Evolutionary conservation across 1,140 invertebrate species (phyloP).

Genomic region (Yoshiicerus persimilis): DNA sequence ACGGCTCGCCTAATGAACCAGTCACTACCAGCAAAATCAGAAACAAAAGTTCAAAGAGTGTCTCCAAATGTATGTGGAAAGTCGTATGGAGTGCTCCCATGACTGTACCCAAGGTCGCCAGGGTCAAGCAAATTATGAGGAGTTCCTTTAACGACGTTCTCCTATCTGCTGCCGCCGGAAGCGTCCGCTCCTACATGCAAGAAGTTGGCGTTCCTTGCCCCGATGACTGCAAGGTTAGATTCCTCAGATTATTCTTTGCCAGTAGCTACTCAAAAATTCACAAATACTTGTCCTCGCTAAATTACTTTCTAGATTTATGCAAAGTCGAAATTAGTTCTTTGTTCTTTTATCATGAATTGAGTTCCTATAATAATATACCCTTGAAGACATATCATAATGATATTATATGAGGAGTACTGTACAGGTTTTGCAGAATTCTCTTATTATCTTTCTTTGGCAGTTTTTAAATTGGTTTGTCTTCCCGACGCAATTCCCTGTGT

Average conservation of each 20-base stretch:
- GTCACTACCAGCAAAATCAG: not conserved
- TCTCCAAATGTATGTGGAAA: slow-evolving; percentile 36
- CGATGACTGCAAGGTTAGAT: slow-evolving; percentile 57
- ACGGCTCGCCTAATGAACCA: not conserved
- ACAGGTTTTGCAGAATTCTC: too few species aligned
- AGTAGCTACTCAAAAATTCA: not conserved
- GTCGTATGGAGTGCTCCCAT: slow-evolving; percentile 59
- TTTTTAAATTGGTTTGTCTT: too few species aligned
- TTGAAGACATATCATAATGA: too few species aligned
- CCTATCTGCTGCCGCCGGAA: slow-evolving; percentile 59
- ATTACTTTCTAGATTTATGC: too few species aligned
- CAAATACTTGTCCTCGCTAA: too few species aligned
- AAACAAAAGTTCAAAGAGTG: not conserved
- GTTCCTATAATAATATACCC: too few species aligned
- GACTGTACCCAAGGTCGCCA: slow-evolving; percentile 53
- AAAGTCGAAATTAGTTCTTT: too few species aligned
- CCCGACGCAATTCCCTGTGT: too few species aligned
- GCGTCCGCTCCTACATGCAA: slow-evolving; percentile 58
- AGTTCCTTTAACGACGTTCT: slow-evolving; percentile 62
- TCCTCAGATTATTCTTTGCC: not conserved
- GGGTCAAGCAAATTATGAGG: slow-evolving; percentile 55
- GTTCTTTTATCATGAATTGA: too few species aligned
- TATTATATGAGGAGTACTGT: too few species aligned
- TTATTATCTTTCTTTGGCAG: too few species aligned
- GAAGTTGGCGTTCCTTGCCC: slow-evolving; percentile 57